Base-by-base conservation (phyloP, 2,797 vertebrate species). In the Cottoperca gobio region DNA sequence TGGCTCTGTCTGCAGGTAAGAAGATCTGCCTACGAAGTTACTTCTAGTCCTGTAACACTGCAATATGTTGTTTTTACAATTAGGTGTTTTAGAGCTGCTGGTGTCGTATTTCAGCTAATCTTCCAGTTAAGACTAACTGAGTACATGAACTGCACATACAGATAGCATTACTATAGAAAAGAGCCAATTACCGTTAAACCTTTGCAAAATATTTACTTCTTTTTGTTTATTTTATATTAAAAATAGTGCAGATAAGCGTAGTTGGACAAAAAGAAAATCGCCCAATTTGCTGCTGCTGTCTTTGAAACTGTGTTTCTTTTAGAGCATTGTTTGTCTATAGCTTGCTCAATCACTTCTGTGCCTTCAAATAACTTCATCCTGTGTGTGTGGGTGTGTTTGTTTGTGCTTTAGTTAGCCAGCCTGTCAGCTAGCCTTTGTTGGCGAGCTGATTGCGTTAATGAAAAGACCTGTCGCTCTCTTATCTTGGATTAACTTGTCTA, bases 401-500 rank as follows among this genome's bases (percentile, higher is more conserved):
- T 28, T 60, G 69, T 65, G 78, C 66, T 82, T 82, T 67, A 58
- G 73, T 81, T 84, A 79, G 76, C 81, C 76, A 3, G 73, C 78
- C 81, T 86, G 86, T 84, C 81, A 84, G 72, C 64, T 48, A 37
- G 88, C 54, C 84, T 88, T 90, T 88, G 84, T 88, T 84, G 72
- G 73, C 21, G 43, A 88, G 62, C 78, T 78, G 84, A 82, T 82
- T 73, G 70, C 78, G 74, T 79, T 89, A 89, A 86, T 85, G 86
- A 81, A 88, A 87, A 86, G 68, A 64, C 48, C 54, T 82, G 83
- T 90, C 64, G 40, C 78, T 78, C 76, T 86, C 84, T 90, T 89
- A 90, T 91, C 89, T 89, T 76, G 81, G 86, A 89, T 92, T 90
- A 87, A 78, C 74, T 85, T 85, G 85, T 89, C 85, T 55, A 65